Base-by-base conservation (phyloP, 2,113 vertebrate genomes). In the Bufo bufo region DNA sequence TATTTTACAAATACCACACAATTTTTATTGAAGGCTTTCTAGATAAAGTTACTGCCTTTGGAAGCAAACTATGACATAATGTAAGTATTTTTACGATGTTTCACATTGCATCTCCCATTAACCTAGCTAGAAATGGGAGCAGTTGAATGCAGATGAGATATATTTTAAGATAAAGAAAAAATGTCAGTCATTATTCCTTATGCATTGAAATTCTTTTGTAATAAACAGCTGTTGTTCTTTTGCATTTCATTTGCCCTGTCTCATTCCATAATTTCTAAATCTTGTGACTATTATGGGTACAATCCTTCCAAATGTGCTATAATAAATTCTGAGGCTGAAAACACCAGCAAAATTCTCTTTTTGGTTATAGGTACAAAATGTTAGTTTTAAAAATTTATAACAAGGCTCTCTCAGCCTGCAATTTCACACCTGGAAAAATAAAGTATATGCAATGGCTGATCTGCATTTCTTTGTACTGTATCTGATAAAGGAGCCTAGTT, bases 211-310 rank as follows among this genome's bases (percentile, higher is more conserved):
- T 84, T 77, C 8, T 10, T 83, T 50, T 77, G 71, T 88, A 88
- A 88, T 65, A 88, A 88, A 88, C 87, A 88, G 80, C 45, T 88
- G 87, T 82, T 88, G 86, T 88, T 83, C 80, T 59, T 77, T 88
- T 77, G 79, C 74, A 61, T 87, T 87, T 82, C 58, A 87, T 87
- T 82, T 82, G 45, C 74, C 71, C 80, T 43, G 58, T 77, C 58
- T 83, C 84, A 61, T 88, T 63, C 56, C 59, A 52, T 83, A 52
- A 65, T 77, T 87, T 83, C 56, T 74, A 77, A 77, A 83, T 77
- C 45, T 88, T 88, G 71, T 77, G 80, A 83, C 71, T 77, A 77
- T 82, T 77, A 83, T 83, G 80, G 58, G 49, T 56, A 77, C 87
- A 77, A 47, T 88, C 45, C 59, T 83, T 88, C n/a, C 23, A 88